A percentile compares a stretch with the other conserved stretches of the same genome.
These are phyloP conservation scores for Thecophora atra DNA, from an alignment of 2,888 invertebrate species.

Conservation along the genomic window DNA sequence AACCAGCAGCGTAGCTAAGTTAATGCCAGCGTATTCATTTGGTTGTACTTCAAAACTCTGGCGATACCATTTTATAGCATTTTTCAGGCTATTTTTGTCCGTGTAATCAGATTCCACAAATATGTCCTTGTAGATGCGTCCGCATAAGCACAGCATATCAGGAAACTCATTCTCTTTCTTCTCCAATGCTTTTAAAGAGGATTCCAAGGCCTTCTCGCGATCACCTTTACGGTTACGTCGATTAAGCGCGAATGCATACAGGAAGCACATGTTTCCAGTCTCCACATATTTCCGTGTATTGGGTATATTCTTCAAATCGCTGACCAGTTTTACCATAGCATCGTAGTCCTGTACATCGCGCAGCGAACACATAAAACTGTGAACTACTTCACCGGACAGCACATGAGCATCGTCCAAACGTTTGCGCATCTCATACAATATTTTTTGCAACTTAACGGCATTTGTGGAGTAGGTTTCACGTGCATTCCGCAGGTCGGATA, in stretches of 20 bases:
- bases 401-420: conserved; percentile 97
- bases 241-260: conserved; percentile 97
- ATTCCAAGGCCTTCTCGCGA: conserved; percentile 89
- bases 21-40: conserved; percentile 98
- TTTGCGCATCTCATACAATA: conserved; percentile 88
- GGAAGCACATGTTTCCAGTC: conserved; percentile 88
- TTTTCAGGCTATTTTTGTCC: conserved; percentile 86
- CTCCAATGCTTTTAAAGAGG: conserved; percentile 90
- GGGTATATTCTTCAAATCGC: conserved; percentile 90
- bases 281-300: conserved; percentile 88
- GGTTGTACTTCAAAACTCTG: conserved; percentile 98
- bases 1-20: conserved; percentile 95
- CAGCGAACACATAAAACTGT: conserved; percentile 92
- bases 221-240: conserved; percentile 94
- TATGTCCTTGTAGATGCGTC: conserved; percentile 96
- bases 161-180: conserved; percentile 95
- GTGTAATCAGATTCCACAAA: conserved; percentile 95
- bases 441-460: conserved; percentile 77
- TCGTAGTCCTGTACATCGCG: conserved; percentile 95
- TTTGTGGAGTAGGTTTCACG: conserved; percentile 84
- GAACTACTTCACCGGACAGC: conserved; percentile 92
- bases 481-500: conserved; percentile 90
- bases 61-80: conserved; percentile 97
- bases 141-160: conserved; percentile 96
- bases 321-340: conserved; percentile 95